Conservation (phyloP, 2,797 vertebrate species). For the Ficedula albicollis region DNA sequence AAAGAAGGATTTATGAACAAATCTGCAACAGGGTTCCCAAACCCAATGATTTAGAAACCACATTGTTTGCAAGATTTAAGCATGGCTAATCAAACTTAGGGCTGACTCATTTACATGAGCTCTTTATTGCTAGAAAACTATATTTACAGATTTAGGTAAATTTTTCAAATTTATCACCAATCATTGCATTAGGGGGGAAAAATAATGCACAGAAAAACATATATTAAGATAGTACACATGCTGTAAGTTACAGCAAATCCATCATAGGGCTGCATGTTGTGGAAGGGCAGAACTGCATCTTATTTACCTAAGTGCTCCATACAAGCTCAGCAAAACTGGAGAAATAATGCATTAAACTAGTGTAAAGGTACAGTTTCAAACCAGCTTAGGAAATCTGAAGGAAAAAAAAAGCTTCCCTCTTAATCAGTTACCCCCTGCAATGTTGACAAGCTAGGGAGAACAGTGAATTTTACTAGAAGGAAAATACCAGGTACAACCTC, state of each 20-base stretch:
- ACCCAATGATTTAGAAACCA: not conserved
- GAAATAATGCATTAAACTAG: not conserved
- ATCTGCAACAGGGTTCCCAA: not conserved
- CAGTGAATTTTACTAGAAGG: not conserved
- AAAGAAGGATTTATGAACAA: not conserved
- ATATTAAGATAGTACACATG: not conserved
- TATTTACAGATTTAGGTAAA: not conserved
- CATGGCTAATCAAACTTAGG: not conserved
- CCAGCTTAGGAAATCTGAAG: not conserved
- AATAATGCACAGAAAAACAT: not conserved
- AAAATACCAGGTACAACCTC: not conserved
- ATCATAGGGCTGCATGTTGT: fast-evolving
- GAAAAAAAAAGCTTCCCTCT: not conserved
- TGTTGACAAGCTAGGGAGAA: not conserved
- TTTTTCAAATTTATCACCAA: not conserved
- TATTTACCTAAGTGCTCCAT: not conserved
- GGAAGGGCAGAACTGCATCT: not conserved
- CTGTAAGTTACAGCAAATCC: not conserved
- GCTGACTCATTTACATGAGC: not conserved
- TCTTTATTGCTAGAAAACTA: not conserved
- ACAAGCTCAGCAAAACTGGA: not conserved
- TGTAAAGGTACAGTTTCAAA: not conserved
- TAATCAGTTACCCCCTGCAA: not conserved
- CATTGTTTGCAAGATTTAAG: not conserved
- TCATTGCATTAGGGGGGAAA: fast-evolving